Conservation (phyloP, 2,888 invertebrate species). For the Magallana nippona region DNA sequence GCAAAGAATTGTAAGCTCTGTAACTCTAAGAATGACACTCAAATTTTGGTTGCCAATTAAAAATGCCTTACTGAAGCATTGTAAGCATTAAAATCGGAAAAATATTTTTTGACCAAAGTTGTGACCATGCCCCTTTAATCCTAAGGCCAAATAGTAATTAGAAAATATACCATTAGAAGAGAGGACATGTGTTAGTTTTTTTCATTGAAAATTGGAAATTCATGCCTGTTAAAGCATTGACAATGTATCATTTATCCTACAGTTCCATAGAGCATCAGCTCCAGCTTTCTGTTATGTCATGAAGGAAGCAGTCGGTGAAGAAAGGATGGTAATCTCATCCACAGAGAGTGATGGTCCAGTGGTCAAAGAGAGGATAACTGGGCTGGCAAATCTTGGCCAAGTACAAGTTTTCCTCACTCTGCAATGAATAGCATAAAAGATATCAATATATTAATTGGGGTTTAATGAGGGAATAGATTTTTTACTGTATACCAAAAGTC, state of each 20-base stretch:
- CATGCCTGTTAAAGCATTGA: not conserved
- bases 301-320: conserved; percentile 32
- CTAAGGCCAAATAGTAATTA: too few species aligned
- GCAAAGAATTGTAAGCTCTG: too few species aligned
- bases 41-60: too few species aligned
- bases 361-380: not conserved
- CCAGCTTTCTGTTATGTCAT: conserved; percentile 60
- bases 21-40: too few species aligned
- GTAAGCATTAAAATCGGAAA: too few species aligned
- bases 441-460: not conserved
- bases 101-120: too few species aligned
- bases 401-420: not conserved
- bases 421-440: not conserved
- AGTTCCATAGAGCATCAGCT: conserved; percentile 38
- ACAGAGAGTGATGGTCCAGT: not conserved
- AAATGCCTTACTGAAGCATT: too few species aligned
- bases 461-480: not conserved
- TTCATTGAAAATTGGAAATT: not conserved
- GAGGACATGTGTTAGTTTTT: too few species aligned
- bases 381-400: not conserved
- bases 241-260: not conserved
- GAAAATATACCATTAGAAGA: too few species aligned
- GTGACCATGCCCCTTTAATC: too few species aligned
- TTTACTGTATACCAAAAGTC: not conserved
- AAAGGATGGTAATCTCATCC: conserved; percentile 15